Evolutionary conservation across 2,888 invertebrate genomes (phyloP), one percentile per base, ranked within the genome.

Genomic region (Monopis laevigella): DNA sequence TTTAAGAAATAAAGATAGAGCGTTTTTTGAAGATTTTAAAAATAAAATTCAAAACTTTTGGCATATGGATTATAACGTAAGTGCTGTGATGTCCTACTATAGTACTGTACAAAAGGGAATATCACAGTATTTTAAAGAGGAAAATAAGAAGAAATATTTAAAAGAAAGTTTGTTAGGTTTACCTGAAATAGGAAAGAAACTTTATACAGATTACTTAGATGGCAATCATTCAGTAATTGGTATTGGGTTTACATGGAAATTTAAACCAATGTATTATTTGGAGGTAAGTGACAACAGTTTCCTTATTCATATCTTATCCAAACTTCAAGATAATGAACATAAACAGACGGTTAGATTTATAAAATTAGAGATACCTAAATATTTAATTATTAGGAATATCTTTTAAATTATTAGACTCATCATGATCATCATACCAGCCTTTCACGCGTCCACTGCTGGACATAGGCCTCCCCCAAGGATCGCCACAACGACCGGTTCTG

Each of bases 1-100:
- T 0, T 28, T 66, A 2, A 68, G 55, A 42, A 26, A 51, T 8
- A 51, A 51, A 24, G 58, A 67, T n/a, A 58, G 59, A 0, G 53
- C 55, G 2, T 48, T 44, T 0, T 66, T 49, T 41, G 41, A 52
- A 2, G 12, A 41, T 2, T 45, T 48, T 3, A 53, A 46, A 41
- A 43, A 29, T 0, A 48, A 48, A 14, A 43, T 65, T 2, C 0
- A 28, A 0, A 54, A 62, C 32, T 32, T 54, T 35, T 51, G 50
- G 47, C 2, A 2, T 7, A 4, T 32, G n/a, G 32, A 32, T 10
- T 32, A 32, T 10, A 32, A 32, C n/a, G 17, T 32, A 13, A 5
- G 16, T 2, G 32, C 32, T 2, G 4, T 32, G 2, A 32, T 32
- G 32, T 8, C 13, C n/a, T 17, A 17, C 2, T 32, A 32, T 17